Evolutionary conservation across 2,797 vertebrate species (phyloP).

Genomic region (Apogon hyalosoma): DNA sequence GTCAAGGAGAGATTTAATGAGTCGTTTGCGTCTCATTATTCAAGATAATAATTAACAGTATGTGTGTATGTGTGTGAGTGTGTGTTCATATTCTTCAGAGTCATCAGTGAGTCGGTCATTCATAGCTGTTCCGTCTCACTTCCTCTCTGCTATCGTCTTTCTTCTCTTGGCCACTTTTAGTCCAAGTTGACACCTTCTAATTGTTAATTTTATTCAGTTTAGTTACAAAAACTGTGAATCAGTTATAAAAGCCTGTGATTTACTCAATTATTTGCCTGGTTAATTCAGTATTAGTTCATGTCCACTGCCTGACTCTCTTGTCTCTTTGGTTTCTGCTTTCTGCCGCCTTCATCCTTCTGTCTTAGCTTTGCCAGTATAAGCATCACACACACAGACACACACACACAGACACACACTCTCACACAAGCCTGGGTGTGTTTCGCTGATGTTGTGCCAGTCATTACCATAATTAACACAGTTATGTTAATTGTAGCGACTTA

Average conservation of each 20-base stretch:
- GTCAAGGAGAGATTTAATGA: slow-evolving; percentile 82
- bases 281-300: too few species aligned
- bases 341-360: neutral
- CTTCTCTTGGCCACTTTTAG: neutral
- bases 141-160: neutral
- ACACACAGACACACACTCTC: slow-evolving; percentile 12
- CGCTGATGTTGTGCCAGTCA: slow-evolving; percentile 28
- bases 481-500: slow-evolving; percentile 56
- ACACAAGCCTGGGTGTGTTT: slow-evolving; percentile 18
- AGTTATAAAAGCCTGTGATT: neutral
- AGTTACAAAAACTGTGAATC: neutral
- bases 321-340: neutral
- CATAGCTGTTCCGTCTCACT: slow-evolving; percentile 8
- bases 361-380: neutral
- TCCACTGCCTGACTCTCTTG: neutral
- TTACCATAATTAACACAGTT: slow-evolving; percentile 70
- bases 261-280: too few species aligned
- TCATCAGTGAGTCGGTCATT: slow-evolving; percentile 28
- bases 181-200: neutral
- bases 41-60: slow-evolving; percentile 70
- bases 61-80: slow-evolving; percentile 32
- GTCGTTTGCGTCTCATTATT: slow-evolving; percentile 78
- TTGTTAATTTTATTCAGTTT: neutral
- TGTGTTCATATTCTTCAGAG: slow-evolving; percentile 25
- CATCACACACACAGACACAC: slow-evolving; percentile 3